Base-by-base conservation (phyloP, 1,140 invertebrate species). In the Panulirus ornatus region DNA sequence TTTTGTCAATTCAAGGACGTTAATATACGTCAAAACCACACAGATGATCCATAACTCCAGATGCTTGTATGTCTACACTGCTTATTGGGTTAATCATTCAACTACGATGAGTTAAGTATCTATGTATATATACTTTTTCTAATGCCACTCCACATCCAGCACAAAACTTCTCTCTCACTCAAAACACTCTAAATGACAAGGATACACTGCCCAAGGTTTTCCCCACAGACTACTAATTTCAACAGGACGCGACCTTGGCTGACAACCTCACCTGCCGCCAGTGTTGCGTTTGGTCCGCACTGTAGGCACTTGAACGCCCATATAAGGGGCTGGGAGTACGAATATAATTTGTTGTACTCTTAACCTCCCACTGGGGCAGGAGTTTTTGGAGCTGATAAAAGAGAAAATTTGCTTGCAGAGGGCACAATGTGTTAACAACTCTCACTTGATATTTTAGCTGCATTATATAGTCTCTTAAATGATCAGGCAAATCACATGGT, bases 271-370 rank as follows among this genome's bases (percentile, higher is more conserved):
- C 73, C 73, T 76, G 73, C 73, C 54, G 79, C 79, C 79, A 82
- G 79, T 82, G 79, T 82, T 38, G 47, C 54, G 51, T 38, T 82
- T 82, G 79, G 79, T 82, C 79, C 54, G 44, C 54, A 82, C 47
- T 36, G 36, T 51, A 82, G 79, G 79, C 79, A 82, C 79, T 82
- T 82, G 51, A 51, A 82, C 30, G 54, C 79, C 79, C 79, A 82
- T 63, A n/a, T n/a, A 58, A 40, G 51, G 79, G 54, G 79, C 54
- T 36, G 36, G 51, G 76, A 82, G 78, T 54, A 76, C 73, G 73
- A 42, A 44, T 76, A 76, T 76, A 44, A 42, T 11, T 44, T 44
- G 42, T 38, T 40, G 73, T 44, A 76, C 73, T 76, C 73, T 76
- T 44, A 76, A 42, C 73, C 73, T 76, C 73, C 38, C 73, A 76